Percentiles rank a stretch among this genome's conserved stretches.
phyloP scores from a whole-genome alignment of 2,888 invertebrate genomes.

The Coleophora flavipennella region DNA sequence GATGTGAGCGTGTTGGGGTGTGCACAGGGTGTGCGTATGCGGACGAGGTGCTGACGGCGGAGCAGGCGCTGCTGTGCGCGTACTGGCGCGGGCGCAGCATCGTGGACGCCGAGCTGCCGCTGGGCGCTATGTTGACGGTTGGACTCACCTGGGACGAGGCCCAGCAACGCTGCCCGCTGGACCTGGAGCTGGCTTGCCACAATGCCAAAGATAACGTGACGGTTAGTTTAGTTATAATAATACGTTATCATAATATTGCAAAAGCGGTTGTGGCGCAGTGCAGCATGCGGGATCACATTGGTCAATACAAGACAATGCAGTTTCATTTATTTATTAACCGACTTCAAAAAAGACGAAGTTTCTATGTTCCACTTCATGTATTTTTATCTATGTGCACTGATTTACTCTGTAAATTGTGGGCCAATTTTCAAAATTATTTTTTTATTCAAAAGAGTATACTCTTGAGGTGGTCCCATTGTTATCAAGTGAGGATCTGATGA shows the following conservation, averaged over 20 bases:
- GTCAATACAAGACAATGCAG: not conserved
- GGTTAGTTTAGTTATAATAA: not conserved
- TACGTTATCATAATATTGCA: not conserved
- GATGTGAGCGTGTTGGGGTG: not conserved
- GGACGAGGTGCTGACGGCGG: slow-evolving; percentile 93
- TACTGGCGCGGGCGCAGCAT: slow-evolving; percentile 93
- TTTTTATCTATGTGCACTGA: too few relatives aligned
- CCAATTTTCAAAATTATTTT: too few relatives aligned
- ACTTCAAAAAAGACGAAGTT: too few relatives aligned
- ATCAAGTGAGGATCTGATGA: too few relatives aligned
- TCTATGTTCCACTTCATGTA: too few relatives aligned
- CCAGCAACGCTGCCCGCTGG: slow-evolving; percentile 80
- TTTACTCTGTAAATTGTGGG: too few relatives aligned
- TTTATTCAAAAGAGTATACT: too few relatives aligned
- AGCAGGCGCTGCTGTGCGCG: slow-evolving; percentile 94
- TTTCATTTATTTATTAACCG: too few relatives aligned
- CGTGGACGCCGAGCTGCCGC: slow-evolving; percentile 78
- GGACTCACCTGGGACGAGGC: slow-evolving; percentile 91
- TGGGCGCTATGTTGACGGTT: slow-evolving; percentile 93
- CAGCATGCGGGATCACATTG: not conserved
- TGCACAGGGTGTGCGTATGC: slow-evolving; percentile 91
- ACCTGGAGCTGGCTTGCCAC: slow-evolving; percentile 92
- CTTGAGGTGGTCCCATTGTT: too few relatives aligned
- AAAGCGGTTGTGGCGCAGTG: not conserved
- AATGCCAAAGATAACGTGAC: slow-evolving; percentile 81